These are phyloP conservation scores for Chalcosyrphus nemorum DNA, from an alignment of 2,888 invertebrate genomes.

Conservation along the genomic window DNA sequence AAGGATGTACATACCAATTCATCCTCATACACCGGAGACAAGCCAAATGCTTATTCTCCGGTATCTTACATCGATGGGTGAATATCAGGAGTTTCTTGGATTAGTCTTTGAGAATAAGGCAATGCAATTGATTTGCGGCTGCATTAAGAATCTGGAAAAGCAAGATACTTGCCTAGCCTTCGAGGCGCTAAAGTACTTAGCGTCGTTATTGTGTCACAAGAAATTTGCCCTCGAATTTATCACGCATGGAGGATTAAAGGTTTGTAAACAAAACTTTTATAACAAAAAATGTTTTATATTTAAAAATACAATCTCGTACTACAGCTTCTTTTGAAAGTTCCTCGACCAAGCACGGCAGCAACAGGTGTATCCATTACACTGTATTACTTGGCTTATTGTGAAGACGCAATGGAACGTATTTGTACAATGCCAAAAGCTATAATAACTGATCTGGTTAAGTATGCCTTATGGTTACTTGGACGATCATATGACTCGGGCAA, in stretches of 20 bases:
- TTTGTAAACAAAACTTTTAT: no score
- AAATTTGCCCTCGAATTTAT: slow-evolving; percentile 99
- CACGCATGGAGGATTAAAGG: slow-evolving; percentile 92
- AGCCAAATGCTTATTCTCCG: slow-evolving; percentile 96
- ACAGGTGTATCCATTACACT: slow-evolving; percentile 97
- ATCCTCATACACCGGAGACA: slow-evolving; percentile 93
- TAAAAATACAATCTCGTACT: no score
- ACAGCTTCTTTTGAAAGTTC: slow-evolving; percentile 92
- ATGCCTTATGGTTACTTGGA: slow-evolving; percentile 96
- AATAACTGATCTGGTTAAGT: slow-evolving; percentile 91
- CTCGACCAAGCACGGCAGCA: slow-evolving; percentile 96
- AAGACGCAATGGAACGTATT: slow-evolving; percentile 98
- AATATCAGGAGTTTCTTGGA: slow-evolving; percentile 97
- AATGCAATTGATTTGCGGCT: slow-evolving; percentile 93
- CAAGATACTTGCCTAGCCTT: slow-evolving; percentile 96
- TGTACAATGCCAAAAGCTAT: slow-evolving; percentile 92
- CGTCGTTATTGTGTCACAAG: slow-evolving; percentile 97
- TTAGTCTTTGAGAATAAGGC: slow-evolving; percentile 97
- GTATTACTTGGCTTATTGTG: slow-evolving; percentile 98
- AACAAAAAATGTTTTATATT: no score
- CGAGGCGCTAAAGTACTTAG: slow-evolving; percentile 97
- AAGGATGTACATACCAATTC: slow-evolving; percentile 87
- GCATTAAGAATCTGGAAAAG: slow-evolving; percentile 93
- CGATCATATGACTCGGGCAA: slow-evolving; percentile 99
- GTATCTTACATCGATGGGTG: slow-evolving; percentile 98